Evolutionary conservation across 2,888 invertebrate genomes (phyloP).

Genomic region (Gari tellinella): DNA sequence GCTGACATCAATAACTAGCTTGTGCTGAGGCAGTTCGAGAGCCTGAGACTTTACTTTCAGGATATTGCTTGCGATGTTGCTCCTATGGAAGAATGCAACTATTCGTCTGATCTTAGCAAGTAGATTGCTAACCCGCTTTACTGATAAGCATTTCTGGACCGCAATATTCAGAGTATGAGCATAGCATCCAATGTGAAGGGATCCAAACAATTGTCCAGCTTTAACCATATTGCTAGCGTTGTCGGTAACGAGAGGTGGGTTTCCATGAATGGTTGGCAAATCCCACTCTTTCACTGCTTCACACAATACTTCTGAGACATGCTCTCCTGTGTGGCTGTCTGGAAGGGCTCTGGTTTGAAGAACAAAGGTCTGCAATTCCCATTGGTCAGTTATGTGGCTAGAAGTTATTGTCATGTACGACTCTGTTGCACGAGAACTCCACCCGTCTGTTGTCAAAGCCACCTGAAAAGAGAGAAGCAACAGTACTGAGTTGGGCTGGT

Average conservation of each 20-base stretch:
- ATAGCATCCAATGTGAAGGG: slow-evolving; percentile 32
- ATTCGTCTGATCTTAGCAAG: slow-evolving; percentile 29
- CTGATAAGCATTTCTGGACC: slow-evolving; percentile 8
- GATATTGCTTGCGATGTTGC: slow-evolving; percentile 13
- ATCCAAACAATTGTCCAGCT: slow-evolving; percentile 23
- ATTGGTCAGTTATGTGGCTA: slow-evolving; percentile 36
- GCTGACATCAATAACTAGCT: slow-evolving; percentile 29
- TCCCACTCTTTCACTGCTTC: slow-evolving; percentile 29
- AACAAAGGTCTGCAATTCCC: slow-evolving; percentile 30
- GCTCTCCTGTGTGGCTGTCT: slow-evolving; percentile 22
- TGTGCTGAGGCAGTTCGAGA: slow-evolving; percentile 31
- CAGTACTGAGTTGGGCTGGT: no score
- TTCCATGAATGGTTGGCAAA: neutral
- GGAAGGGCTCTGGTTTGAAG: slow-evolving; percentile 28
- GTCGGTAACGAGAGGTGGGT: slow-evolving; percentile 32
- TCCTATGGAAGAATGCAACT: slow-evolving; percentile 37
- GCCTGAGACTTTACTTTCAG: slow-evolving; percentile 26
- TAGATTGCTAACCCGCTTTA: slow-evolving; percentile 13
- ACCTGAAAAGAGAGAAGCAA: slow-evolving; percentile 21
- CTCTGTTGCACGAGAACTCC: slow-evolving; percentile 51
- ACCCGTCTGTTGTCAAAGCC: slow-evolving; percentile 50
- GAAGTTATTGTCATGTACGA: slow-evolving; percentile 51
- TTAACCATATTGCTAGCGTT: slow-evolving; percentile 40
- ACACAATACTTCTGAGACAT: slow-evolving; percentile 25
- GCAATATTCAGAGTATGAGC: slow-evolving; percentile 48